Evolutionary conservation across 2,797 vertebrate species (phyloP).

Genomic region (Zalophus californianus): DNA sequence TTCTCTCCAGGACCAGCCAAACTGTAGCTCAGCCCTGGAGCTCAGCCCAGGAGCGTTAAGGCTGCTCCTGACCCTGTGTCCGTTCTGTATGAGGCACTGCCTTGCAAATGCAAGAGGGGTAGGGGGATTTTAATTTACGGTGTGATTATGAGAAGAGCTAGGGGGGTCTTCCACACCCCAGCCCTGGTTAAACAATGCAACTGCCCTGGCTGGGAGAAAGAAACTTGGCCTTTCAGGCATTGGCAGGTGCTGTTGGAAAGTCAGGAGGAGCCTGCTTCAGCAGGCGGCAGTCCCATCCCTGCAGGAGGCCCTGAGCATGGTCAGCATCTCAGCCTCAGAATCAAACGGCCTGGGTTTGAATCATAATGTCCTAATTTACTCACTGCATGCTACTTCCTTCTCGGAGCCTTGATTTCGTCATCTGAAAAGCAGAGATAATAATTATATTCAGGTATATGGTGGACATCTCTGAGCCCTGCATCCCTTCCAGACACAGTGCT

Average conservation of each 20-base stretch:
- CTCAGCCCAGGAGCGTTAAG: neutral
- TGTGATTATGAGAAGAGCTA: neutral
- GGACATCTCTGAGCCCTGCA: neutral
- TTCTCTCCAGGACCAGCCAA: conserved; percentile 14
- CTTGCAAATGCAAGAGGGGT: neutral
- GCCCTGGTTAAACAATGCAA: neutral
- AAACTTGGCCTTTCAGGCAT: neutral
- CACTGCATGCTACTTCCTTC: conserved; percentile 28
- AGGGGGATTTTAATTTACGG: neutral
- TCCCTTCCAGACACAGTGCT: neutral
- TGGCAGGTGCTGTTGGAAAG: conserved; percentile 32
- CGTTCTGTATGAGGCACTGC: neutral
- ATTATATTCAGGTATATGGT: neutral
- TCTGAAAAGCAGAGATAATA: conserved; percentile 46
- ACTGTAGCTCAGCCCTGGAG: neutral
- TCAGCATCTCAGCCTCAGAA: conserved; percentile 46
- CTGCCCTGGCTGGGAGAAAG: neutral
- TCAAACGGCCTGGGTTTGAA: conserved; percentile 44
- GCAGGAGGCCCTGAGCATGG: conserved; percentile 19
- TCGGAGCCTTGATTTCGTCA: conserved; percentile 56
- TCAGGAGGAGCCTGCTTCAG: neutral
- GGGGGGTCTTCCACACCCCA: neutral
- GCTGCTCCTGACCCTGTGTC: neutral
- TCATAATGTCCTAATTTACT: conserved; percentile 61
- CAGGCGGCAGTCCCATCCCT: neutral